Evolutionary conservation across 2,797 vertebrate species (phyloP).

Genomic region (Chelonia mydas): DNA sequence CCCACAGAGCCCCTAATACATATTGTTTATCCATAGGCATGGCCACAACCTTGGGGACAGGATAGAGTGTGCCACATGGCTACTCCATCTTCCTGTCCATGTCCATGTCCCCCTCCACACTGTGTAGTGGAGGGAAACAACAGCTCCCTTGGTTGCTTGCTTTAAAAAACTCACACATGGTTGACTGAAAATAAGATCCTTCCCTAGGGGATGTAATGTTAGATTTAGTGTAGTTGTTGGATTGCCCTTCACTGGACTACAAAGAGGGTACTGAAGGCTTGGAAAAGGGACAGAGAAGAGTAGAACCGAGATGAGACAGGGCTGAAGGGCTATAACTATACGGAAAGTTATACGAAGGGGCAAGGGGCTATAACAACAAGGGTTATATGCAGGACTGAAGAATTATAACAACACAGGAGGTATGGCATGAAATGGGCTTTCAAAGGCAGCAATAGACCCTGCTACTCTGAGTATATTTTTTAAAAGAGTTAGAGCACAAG

Average conservation of each 20-base stretch:
- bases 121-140: not conserved
- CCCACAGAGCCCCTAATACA: not conserved
- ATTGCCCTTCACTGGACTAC: not conserved
- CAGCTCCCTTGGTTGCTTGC: not conserved
- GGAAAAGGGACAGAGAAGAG: not conserved
- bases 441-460: not conserved
- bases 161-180: not conserved
- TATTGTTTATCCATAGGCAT: too few species aligned
- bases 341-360: not conserved
- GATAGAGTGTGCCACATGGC: not conserved
- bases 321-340: not conserved
- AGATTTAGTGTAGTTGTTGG: not conserved
- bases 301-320: not conserved
- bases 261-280: not conserved
- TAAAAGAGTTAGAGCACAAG: not conserved
- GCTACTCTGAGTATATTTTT: not conserved
- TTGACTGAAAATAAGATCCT: not conserved
- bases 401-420: not conserved
- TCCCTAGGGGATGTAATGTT: too few species aligned
- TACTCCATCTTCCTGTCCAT: not conserved
- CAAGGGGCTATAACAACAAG: not conserved
- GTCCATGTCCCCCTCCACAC: rapidly evolving
- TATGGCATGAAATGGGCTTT: not conserved
- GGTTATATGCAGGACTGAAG: not conserved
- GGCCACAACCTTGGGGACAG: not conserved